Evolutionary conservation across 2,888 invertebrate genomes (phyloP).

Genomic region (Drosophila pegasa): DNA sequence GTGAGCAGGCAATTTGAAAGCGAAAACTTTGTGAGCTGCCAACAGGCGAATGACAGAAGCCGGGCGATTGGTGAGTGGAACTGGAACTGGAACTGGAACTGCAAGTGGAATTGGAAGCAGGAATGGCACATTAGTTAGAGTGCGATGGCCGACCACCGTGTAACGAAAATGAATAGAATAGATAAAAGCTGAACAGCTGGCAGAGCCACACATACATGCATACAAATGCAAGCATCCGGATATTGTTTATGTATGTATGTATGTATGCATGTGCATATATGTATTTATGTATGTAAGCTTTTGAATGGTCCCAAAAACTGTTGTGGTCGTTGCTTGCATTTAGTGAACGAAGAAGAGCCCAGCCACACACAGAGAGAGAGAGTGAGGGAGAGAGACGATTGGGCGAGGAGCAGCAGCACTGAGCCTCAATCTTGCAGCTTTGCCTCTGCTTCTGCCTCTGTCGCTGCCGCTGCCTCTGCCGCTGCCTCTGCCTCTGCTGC

Average conservation of each 20-base stretch:
- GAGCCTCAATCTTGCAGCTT: constrained; percentile 9
- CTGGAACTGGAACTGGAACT: constrained; percentile 12
- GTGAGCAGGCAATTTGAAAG: constrained; percentile 55
- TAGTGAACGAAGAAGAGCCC: constrained; percentile 54
- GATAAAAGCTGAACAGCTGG: constrained; percentile 45
- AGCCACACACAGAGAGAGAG: constrained; percentile 6
- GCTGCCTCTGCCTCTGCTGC: no score
- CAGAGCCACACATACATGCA: constrained; percentile 27
- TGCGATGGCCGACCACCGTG: constrained; percentile 59
- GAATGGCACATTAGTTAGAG: constrained; percentile 1
- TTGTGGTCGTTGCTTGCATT: constrained; percentile 63
- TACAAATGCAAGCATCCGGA: constrained; percentile 60
- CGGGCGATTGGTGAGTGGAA: constrained; percentile 2
- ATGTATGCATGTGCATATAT: constrained; percentile 7
- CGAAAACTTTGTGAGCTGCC: constrained; percentile 60
- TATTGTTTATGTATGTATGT: constrained; percentile 45
- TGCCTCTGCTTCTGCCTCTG: background rate
- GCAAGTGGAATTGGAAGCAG: constrained; percentile 10
- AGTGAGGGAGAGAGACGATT: background rate
- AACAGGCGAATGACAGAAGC: constrained; percentile 19
- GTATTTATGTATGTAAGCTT: constrained; percentile 32
- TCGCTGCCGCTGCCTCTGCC: constrained; percentile 14
- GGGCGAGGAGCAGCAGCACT: background rate
- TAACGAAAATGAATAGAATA: constrained; percentile 59
- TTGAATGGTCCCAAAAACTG: constrained; percentile 52